Conservation (phyloP, 2,888 invertebrate species). For the Ptycholaimellus sp. region DNA sequence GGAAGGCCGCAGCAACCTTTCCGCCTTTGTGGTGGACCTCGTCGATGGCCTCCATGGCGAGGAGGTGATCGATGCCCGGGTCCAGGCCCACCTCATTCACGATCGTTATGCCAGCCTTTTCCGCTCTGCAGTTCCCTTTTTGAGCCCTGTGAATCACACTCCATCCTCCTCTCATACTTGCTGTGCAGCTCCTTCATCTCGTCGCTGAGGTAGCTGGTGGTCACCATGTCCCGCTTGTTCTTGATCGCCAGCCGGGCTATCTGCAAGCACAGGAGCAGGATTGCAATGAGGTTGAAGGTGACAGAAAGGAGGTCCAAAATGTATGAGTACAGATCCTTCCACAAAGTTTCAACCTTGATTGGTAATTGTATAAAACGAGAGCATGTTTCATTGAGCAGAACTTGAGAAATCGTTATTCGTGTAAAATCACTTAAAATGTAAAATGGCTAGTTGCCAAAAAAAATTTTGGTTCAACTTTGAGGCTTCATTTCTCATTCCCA, state of each 20-base stretch:
- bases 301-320: no score
- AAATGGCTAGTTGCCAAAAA: no score
- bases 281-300: no score
- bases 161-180: slow-evolving; percentile 33
- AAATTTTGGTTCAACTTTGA: no score
- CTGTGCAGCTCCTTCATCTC: slow-evolving; percentile 54
- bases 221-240: slow-evolving; percentile 70
- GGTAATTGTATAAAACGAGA: no score
- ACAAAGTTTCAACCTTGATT: no score
- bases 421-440: no score
- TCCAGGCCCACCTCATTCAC: slow-evolving; percentile 91
- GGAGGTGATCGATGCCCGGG: slow-evolving; percentile 88
- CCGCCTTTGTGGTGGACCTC: slow-evolving; percentile 59
- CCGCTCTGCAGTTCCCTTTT: slow-evolving; percentile 39
- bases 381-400: no score
- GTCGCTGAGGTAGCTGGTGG: slow-evolving; percentile 73
- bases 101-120: slow-evolving; percentile 64
- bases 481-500: no score
- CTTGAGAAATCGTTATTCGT: no score
- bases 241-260: slow-evolving; percentile 62
- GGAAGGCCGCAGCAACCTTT: slow-evolving; percentile 30
- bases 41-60: slow-evolving; percentile 88
- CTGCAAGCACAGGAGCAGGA: no score
- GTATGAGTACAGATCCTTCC: no score
- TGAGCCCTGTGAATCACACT: not conserved